Percentiles rank a stretch among this genome's conserved stretches.
These are phyloP conservation scores for Verasper variegatus DNA, from an alignment of 2,113 vertebrate genomes.

Conservation along the genomic window DNA sequence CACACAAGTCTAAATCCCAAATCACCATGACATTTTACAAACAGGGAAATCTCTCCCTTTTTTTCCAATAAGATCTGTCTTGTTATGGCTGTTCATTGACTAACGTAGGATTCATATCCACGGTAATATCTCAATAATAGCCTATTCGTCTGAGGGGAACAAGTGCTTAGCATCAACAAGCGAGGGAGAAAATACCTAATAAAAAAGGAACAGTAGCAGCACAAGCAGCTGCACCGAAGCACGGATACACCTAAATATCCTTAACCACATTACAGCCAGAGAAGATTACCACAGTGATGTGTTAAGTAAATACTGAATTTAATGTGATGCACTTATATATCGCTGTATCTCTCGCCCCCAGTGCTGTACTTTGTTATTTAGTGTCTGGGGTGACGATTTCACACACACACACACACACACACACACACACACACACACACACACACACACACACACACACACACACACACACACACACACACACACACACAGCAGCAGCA, in stretches of 20 bases:
- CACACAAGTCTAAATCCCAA: slow-evolving; percentile 73
- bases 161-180: slow-evolving; percentile 67
- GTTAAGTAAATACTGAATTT: slow-evolving; percentile 71
- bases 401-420: not conserved
- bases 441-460: slow-evolving; percentile 1
- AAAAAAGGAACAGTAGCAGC: slow-evolving; percentile 55
- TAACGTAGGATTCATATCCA: slow-evolving; percentile 72
- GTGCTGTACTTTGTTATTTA: slow-evolving; percentile 68
- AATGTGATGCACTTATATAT: slow-evolving; percentile 67
- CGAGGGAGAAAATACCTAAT: slow-evolving; percentile 57
- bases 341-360: slow-evolving; percentile 51
- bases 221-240: slow-evolving; percentile 47
- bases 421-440: not conserved
- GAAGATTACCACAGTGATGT: slow-evolving; percentile 66
- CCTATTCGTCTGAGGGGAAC: slow-evolving; percentile 71
- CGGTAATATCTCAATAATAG: slow-evolving; percentile 77
- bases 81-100: slow-evolving; percentile 73
- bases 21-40: slow-evolving; percentile 79
- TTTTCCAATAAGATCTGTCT: slow-evolving; percentile 60
- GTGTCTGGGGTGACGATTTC: slow-evolving; percentile 42
- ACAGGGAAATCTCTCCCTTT: slow-evolving; percentile 40
- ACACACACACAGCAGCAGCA: slow-evolving; percentile 17
- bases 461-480: slow-evolving; percentile 9
- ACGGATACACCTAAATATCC: slow-evolving; percentile 71
- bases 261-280: slow-evolving; percentile 74